Conservation (phyloP, 2,888 invertebrate species). For the Pristionchus fissidentatus region DNA sequence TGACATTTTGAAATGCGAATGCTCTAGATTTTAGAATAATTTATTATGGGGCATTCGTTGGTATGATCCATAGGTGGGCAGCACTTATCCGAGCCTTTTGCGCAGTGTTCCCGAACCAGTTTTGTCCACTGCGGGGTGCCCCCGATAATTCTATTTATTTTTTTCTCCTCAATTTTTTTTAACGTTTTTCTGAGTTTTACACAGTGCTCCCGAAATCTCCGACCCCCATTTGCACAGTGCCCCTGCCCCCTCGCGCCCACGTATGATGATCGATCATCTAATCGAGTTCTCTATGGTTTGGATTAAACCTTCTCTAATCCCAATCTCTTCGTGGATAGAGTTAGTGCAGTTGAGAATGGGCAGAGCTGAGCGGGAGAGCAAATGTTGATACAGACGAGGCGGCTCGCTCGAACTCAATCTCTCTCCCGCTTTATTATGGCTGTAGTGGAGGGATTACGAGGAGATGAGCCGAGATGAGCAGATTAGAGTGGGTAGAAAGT, state of each 20-base stretch:
- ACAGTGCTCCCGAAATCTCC: no score
- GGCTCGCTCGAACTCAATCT: not conserved
- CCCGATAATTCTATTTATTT: no score
- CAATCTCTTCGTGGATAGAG: not conserved
- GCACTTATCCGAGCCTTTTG: no score
- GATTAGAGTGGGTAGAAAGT: no score
- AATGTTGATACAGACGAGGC: constrained; percentile 33
- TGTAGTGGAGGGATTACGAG: constrained; percentile 6
- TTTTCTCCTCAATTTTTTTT: no score
- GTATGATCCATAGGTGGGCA: no score
- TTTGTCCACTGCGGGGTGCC: no score
- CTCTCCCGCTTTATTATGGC: constrained; percentile 20
- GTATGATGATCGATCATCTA: not conserved
- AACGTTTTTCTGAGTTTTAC: no score
- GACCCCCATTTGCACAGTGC: no score
- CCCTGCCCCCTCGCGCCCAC: not conserved
- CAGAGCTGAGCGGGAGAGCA: constrained; percentile 33
- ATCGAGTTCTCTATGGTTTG: not conserved
- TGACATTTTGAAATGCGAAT: not conserved
- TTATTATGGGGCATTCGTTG: no score
- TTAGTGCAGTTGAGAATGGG: not conserved
- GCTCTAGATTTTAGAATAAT: not conserved
- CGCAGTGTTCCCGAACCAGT: no score
- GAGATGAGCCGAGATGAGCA: constrained; percentile 10
- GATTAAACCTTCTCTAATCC: not conserved